Conservation (phyloP, 2,888 invertebrate species). For the Tillus elongatus region DNA sequence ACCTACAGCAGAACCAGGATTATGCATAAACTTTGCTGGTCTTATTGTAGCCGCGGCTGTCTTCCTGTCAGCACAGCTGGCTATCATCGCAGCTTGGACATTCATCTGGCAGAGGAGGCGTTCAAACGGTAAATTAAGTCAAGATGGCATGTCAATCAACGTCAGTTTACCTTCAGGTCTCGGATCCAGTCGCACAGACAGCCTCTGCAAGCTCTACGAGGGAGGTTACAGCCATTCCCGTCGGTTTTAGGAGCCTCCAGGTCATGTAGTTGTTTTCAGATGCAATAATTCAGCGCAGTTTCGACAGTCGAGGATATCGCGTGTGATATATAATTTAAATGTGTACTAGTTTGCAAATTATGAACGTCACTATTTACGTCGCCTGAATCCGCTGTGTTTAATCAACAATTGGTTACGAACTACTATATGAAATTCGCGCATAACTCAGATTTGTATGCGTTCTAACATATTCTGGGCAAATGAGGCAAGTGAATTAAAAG, state of each 20-base stretch:
- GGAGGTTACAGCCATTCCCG: slow-evolving; percentile 71
- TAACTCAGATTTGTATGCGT: too few relatives aligned
- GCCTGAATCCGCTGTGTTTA: too few relatives aligned
- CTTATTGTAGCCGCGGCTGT: slow-evolving; percentile 77
- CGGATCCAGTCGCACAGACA: slow-evolving; percentile 53
- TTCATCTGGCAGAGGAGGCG: slow-evolving; percentile 78
- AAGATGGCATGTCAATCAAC: slow-evolving; percentile 52
- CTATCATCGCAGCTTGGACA: slow-evolving; percentile 80
- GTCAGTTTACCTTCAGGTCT: slow-evolving; percentile 55
- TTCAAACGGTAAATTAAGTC: slow-evolving; percentile 42
- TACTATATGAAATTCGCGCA: too few relatives aligned
- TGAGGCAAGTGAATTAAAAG: too few relatives aligned
- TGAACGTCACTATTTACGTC: too few relatives aligned
- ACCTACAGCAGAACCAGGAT: slow-evolving; percentile 49
- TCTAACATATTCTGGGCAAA: too few relatives aligned
- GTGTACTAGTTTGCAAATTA: too few relatives aligned
- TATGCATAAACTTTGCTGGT: slow-evolving; percentile 71
- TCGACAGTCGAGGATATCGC: too few relatives aligned
- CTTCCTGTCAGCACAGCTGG: slow-evolving; percentile 78
- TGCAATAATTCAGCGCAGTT: too few relatives aligned
- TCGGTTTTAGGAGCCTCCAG: slow-evolving; percentile 32
- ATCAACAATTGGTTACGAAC: too few relatives aligned
- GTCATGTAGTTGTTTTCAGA: too few relatives aligned
- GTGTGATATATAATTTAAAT: too few relatives aligned
- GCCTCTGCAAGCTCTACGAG: slow-evolving; percentile 82